Evolutionary conservation across 2,888 invertebrate genomes (phyloP), one percentile per base, ranked within the genome.

Genomic region (Quadriops clusia): DNA sequence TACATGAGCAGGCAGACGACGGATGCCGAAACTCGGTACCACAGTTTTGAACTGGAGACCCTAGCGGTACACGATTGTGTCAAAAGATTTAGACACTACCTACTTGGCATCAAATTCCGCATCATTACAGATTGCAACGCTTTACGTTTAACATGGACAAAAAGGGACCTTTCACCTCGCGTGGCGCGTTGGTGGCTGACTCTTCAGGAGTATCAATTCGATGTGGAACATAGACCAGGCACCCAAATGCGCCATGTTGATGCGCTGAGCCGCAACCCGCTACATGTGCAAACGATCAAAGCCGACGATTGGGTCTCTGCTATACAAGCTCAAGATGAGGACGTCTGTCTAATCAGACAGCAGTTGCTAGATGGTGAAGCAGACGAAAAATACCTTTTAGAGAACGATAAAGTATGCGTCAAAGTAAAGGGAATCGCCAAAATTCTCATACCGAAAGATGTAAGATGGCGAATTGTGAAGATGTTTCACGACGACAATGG

Each of bases 41-140:
- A 33, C 9, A 49, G 51, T 15, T 57, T 55, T 31, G 53, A 56
- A 22, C 32, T 58, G 3, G 54, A 58, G 41, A 49, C 53, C 3
- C 31, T 56, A 4, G 54, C 51, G 0, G 39, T 56, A 4, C 42
- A 55, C 5, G 33, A 49, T 39, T 46, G 54, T 1, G 24, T 55
- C 1, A 50, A 52, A 17, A 53, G 50, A 28, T 55, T 54, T 38
- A 23, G 51, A 8, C 36, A 49, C 1, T 54, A 53, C 33, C 28
- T 56, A 5, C 23, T 52, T n/a, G 37, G 43, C 26, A 39, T 21
- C 17, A 13, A 32, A 21, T 36, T 46, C 29, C 38, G 30, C 25
- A 27, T 44, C 23, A 23, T 46, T 5, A 49, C 47, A 2, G 50
- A 53, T 22, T 44, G 38, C 18, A 29, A 25, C 7, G 34, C 40